Conservation (phyloP, 2,888 invertebrate genomes). For the Synanthedon formicaeformis region DNA sequence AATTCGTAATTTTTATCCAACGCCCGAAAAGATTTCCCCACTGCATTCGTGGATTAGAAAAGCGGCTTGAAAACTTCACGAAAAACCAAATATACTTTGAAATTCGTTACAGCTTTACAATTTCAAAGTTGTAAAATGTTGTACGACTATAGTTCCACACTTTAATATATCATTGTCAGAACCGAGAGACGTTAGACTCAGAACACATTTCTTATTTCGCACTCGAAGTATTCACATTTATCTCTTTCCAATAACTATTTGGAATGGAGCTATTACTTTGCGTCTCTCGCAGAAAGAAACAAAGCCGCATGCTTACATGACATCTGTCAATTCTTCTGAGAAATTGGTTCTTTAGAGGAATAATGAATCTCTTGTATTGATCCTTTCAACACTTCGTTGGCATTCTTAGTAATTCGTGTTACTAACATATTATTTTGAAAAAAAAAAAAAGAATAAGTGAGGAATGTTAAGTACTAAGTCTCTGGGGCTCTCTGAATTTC, state of each 20-base stretch:
- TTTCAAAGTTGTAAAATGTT: not conserved
- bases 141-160: not conserved
- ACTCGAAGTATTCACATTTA: conserved; percentile 11
- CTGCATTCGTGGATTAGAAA: conserved; percentile 29
- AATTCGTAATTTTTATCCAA: conserved; percentile 30
- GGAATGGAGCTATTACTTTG: conserved; percentile 15
- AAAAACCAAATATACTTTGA: not conserved
- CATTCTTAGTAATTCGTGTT: too few relatives aligned
- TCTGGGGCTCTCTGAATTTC: too few relatives aligned
- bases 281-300: conserved; percentile 10
- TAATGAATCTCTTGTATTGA: conserved; percentile 9
- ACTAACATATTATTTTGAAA: too few relatives aligned
- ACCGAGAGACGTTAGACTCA: not conserved
- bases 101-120: not conserved
- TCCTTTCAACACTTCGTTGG: too few relatives aligned
- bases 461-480: too few relatives aligned
- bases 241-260: conserved; percentile 16
- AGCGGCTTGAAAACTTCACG: conserved; percentile 14
- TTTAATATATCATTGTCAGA: conserved; percentile 1
- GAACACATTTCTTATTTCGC: conserved; percentile 4
- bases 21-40: conserved; percentile 32
- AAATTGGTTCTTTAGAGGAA: conserved; percentile 15
- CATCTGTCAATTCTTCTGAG: conserved; percentile 20
- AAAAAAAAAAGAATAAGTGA: too few relatives aligned
- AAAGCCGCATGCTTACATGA: conserved; percentile 13